Conservation (phyloP, 2,888 invertebrate genomes). For the Nomada goodeniana region DNA sequence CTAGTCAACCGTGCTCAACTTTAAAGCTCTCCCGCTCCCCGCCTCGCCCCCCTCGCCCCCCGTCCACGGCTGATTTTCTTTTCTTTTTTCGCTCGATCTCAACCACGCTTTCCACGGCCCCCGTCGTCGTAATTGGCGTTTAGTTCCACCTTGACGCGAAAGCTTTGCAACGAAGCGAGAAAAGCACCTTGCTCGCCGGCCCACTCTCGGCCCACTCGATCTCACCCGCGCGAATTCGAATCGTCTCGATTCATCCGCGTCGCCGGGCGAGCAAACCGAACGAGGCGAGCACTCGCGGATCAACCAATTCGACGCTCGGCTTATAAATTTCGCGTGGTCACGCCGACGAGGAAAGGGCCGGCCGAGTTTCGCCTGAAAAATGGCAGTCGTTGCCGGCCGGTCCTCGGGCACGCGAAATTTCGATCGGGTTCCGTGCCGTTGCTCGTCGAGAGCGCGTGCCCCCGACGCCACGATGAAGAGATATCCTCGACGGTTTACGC, state of each 20-base stretch:
- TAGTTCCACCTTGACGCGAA: constrained; percentile 23
- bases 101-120: neutral
- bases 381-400: constrained; percentile 13
- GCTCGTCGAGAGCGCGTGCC: constrained; percentile 54
- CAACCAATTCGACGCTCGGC: constrained; percentile 2
- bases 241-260: neutral
- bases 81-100: constrained; percentile 22
- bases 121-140: neutral
- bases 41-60: constrained; percentile 4
- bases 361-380: constrained; percentile 44
- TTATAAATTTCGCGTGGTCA: constrained; percentile 43
- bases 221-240: neutral
- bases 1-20: constrained; percentile 68
- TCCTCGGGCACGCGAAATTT: constrained; percentile 63
- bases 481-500: constrained; percentile 54
- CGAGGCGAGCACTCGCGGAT: constrained; percentile 1
- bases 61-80: neutral
- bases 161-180: constrained; percentile 33
- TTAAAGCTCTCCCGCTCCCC: constrained; percentile 39
- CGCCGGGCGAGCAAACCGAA: neutral
- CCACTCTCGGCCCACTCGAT: neutral
- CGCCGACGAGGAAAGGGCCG: constrained; percentile 16
- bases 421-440: constrained; percentile 67
- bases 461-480: constrained; percentile 52
- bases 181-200: constrained; percentile 39